phyloP scores from a whole-genome alignment of 2,113 vertebrate genomes.

The Perca flavescens region DNA sequence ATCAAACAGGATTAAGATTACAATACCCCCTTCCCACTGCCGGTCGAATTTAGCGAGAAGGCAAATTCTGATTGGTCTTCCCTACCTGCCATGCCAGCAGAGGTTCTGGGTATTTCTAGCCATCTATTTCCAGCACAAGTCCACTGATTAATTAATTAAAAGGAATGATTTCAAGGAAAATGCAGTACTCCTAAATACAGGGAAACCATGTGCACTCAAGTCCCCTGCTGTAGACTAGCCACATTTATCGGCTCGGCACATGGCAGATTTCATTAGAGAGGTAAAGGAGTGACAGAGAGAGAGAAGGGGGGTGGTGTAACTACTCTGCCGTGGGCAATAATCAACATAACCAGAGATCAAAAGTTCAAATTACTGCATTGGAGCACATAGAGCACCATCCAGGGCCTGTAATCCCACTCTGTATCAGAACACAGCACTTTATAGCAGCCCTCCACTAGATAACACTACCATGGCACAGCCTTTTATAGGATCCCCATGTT shows the following conservation, averaged over 20 bases:
- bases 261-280: constrained; percentile 65
- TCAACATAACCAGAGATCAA: constrained; percentile 83
- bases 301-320: constrained; percentile 56
- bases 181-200: constrained; percentile 58
- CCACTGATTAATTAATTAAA: constrained; percentile 82
- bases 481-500: constrained; percentile 84
- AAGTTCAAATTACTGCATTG: constrained; percentile 82
- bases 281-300: constrained; percentile 59
- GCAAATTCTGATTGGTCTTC: constrained; percentile 70
- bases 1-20: constrained; percentile 87
- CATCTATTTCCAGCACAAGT: constrained; percentile 76
- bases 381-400: constrained; percentile 70
- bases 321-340: constrained; percentile 81
- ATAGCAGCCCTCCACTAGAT: constrained; percentile 79
- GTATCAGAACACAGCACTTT: constrained; percentile 79
- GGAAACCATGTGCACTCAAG: constrained; percentile 55
- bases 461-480: constrained; percentile 67
- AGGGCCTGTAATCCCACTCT: constrained; percentile 74
- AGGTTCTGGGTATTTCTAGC: constrained; percentile 77
- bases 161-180: constrained; percentile 79
- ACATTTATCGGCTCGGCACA: constrained; percentile 45
- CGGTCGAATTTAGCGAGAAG: constrained; percentile 67
- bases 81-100: constrained; percentile 58
- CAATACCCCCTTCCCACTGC: constrained; percentile 78
- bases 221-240: constrained; percentile 38